phyloP scores from a whole-genome alignment of 1,140 invertebrate genomes.

The Streblospio benedicti region DNA sequence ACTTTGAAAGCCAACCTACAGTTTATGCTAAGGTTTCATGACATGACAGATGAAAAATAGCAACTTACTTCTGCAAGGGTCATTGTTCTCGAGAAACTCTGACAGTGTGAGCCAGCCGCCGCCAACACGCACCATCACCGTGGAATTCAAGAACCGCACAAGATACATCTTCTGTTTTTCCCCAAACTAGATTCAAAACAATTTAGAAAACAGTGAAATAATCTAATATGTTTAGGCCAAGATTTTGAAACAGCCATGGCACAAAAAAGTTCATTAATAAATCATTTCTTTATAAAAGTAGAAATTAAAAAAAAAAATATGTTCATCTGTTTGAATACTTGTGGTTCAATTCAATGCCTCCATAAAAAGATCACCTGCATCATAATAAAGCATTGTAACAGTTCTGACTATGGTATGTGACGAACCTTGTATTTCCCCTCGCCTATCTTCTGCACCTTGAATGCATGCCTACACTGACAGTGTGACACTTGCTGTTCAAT shows the following conservation, averaged over 20 bases:
- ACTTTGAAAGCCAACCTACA: neutral
- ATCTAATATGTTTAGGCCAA: too few species aligned
- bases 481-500: slow-evolving; percentile 83
- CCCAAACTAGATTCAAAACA: slow-evolving; percentile 67
- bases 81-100: slow-evolving; percentile 80
- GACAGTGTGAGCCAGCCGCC: slow-evolving; percentile 86
- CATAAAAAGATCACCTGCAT: too few species aligned
- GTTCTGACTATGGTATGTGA: too few species aligned
- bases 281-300: neutral
- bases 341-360: too few species aligned
- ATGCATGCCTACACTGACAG: slow-evolving; percentile 94
- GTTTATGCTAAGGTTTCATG: neutral
- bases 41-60: neutral
- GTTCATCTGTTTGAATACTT: neutral
- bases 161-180: slow-evolving; percentile 92
- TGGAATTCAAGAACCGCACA: slow-evolving; percentile 59
- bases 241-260: too few species aligned
- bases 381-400: too few species aligned
- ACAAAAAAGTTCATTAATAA: neutral
- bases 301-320: neutral
- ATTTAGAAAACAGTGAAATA: neutral
- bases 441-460: slow-evolving; percentile 93
- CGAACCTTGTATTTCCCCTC: slow-evolving; percentile 95
- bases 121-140: slow-evolving; percentile 86
- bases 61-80: slow-evolving; percentile 61